phyloP scores from a whole-genome alignment of 2,888 invertebrate species.

The Listrodromus nycthemerus region DNA sequence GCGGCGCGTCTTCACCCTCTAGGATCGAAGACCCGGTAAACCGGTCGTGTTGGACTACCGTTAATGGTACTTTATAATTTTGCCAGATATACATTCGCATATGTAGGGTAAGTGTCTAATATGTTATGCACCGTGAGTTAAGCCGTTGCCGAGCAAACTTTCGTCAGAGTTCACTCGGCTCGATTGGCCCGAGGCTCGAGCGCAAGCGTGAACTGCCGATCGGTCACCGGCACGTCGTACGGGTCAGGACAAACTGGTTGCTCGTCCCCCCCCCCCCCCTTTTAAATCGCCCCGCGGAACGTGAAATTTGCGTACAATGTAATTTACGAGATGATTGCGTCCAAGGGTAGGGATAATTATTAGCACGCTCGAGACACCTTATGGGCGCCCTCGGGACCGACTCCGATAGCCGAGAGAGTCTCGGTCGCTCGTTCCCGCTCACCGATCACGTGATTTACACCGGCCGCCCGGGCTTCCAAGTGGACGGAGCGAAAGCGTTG shows the following conservation, averaged over 20 bases:
- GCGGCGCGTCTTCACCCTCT: constrained; percentile 10
- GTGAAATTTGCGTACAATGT: constrained; percentile 50
- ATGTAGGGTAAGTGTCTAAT: constrained; percentile 9
- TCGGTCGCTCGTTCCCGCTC: constrained; percentile 1
- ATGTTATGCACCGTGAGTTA: neutral
- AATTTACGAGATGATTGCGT: constrained; percentile 33
- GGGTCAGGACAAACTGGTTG: constrained; percentile 26
- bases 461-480: neutral
- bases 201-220: constrained; percentile 27
- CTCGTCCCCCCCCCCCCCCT: neutral
- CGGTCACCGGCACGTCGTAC: constrained; percentile 33
- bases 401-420: constrained; percentile 12
- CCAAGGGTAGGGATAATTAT: constrained; percentile 47
- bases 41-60: constrained; percentile 64
- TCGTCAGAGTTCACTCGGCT: constrained; percentile 14
- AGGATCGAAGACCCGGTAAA: constrained; percentile 30
- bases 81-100: constrained; percentile 15
- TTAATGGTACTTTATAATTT: constrained; percentile 57
- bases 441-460: constrained; percentile 26
- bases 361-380: constrained; percentile 48
- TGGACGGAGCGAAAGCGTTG: neutral
- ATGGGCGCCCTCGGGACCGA: constrained; percentile 33
- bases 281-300: neutral
- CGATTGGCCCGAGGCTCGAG: constrained; percentile 11
- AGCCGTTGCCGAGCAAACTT: neutral